phyloP scores from a whole-genome alignment of 2,888 invertebrate species.

The Eucriotettix oculatus region DNA sequence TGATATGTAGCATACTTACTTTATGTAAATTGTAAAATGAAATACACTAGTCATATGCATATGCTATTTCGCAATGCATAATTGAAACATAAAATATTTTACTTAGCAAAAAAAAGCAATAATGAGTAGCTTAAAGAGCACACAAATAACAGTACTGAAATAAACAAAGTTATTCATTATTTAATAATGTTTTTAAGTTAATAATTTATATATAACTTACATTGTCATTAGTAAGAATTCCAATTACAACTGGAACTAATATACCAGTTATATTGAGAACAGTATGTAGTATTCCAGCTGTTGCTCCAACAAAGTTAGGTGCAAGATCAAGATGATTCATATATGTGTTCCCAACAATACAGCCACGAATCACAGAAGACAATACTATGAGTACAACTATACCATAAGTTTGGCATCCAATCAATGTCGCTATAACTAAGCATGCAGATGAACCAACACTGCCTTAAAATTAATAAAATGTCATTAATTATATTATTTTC shows the following conservation, averaged over 20 bases:
- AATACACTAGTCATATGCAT: no score
- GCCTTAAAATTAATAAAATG: not conserved
- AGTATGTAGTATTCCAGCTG: constrained; percentile 22
- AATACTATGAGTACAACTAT: constrained; percentile 6
- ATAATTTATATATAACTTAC: not conserved
- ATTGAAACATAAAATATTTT: no score
- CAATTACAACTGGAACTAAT: constrained; percentile 19
- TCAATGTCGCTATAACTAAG: constrained; percentile 3
- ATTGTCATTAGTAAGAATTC: constrained; percentile 15
- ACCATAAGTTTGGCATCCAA: constrained; percentile 2
- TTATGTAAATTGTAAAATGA: no score
- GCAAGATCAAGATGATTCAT: constrained; percentile 23
- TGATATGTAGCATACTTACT: no score
- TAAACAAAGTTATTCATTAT: no score
- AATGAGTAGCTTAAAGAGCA: no score
- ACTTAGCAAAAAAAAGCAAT: no score
- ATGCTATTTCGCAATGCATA: no score
- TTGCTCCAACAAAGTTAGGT: constrained; percentile 21
- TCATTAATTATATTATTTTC: no score
- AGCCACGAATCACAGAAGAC: constrained; percentile 1
- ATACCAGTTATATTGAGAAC: constrained; percentile 21
- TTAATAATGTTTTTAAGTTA: not conserved
- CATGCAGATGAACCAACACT: constrained; percentile 3
- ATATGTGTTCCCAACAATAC: constrained; percentile 16
- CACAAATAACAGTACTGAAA: no score